phyloP scores from a whole-genome alignment of 2,113 vertebrate genomes.

The Phalacrocorax pelagicus region DNA sequence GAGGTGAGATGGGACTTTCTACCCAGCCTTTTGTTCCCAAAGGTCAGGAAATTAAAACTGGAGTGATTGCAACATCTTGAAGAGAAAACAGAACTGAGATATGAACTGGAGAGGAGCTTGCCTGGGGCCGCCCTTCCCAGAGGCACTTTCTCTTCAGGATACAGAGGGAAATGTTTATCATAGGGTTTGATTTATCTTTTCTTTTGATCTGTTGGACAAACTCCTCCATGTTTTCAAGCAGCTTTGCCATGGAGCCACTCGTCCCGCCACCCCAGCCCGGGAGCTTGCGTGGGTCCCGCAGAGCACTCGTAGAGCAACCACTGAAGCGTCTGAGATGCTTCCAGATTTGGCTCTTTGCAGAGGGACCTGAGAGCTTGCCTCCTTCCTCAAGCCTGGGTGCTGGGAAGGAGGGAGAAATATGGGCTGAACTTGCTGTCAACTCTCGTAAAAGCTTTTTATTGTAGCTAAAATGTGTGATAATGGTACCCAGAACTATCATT shows the following conservation, averaged over 20 bases:
- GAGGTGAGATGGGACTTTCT: not conserved
- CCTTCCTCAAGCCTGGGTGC: not conserved
- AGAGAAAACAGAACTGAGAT: not conserved
- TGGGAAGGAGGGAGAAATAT: not conserved
- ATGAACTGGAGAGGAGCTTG: not conserved
- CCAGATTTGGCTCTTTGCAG: not conserved
- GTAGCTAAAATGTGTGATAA: slow-evolving; percentile 26
- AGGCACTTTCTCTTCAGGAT: not conserved
- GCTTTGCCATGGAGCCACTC: not conserved
- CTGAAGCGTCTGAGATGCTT: not conserved
- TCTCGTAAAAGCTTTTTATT: slow-evolving; percentile 33
- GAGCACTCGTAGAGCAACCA: accelerated
- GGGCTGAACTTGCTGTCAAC: slow-evolving; percentile 47
- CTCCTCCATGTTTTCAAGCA: not conserved
- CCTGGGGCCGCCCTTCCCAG: not conserved
- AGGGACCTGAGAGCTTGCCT: not conserved
- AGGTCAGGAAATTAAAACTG: not conserved
- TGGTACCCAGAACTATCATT: slow-evolving; percentile 56
- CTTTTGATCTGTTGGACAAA: not conserved
- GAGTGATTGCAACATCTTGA: not conserved
- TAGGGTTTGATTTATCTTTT: too few relatives aligned
- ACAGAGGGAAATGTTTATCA: not conserved
- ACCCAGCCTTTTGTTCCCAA: not conserved
- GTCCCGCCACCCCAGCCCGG: accelerated
- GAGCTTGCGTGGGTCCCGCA: not conserved